Base-by-base conservation (phyloP, 2,888 invertebrate species). In the Esperia sulphurella region DNA sequence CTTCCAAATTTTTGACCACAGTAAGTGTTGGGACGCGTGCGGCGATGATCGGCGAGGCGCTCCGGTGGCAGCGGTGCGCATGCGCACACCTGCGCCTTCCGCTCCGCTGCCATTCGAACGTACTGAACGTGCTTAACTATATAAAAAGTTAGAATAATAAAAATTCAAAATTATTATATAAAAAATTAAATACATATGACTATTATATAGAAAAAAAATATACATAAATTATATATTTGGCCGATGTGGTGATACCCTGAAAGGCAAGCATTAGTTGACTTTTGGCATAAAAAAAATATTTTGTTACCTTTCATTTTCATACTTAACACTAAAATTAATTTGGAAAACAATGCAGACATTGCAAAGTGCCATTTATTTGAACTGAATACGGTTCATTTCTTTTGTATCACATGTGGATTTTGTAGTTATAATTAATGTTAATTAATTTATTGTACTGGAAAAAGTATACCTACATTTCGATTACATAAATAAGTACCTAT, bases 241-340 rank as follows among this genome's bases (percentile, higher is more conserved):
- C 82, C 85, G 83, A 84, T 83, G 88, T 91, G 94, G 94, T 93
- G 91, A 91, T 92, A 93, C 94, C 94, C 94, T 93, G 92, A 93
- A 91, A 92, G 94, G 94, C 94, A 93, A 87, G 86, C 76, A 77
- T 81, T 81, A 79, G 81, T 71, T 78, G 75, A 81, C 67, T 80
- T 88, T 88, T 76, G 86, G 81, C 77, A 67, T 86, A 87, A 79
- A 90, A 89, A 87, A n/a, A n/a, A n/a, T n/a, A n/a, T n/a, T 88
- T 89, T 55, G 79, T 77, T 72, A 61, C 78, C 70, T 73, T 67
- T 76, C 73, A 76, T 65, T 74, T 50, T 66, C 65, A 60, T 61
- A 63, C 45, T 39, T 43, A 59, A 54, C 63, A 71, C 59, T 69
- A 69, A 68, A 72, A 79, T 78, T 70, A 75, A 77, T 78, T 21